These are phyloP conservation scores for Teleiodes luculella DNA, from an alignment of 2,888 invertebrate genomes.

Conservation along the genomic window DNA sequence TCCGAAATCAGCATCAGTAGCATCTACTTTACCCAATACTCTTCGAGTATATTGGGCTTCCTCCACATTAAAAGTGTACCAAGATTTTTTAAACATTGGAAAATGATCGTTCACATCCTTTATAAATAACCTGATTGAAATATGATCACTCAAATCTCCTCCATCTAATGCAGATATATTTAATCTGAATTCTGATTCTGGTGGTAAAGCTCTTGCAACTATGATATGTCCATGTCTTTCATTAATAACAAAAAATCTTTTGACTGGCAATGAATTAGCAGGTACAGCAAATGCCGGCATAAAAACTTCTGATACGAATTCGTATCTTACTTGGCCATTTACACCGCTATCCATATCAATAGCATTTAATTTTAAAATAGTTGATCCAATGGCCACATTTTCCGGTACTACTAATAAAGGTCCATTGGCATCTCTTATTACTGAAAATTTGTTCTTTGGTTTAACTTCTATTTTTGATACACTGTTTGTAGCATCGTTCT, in stretches of 20 bases:
- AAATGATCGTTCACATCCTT: constrained; percentile 91
- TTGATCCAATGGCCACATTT: constrained; percentile 83
- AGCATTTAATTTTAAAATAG: constrained; percentile 84
- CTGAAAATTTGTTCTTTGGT: constrained; percentile 61
- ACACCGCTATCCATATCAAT: constrained; percentile 84
- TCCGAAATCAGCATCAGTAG: constrained; percentile 88
- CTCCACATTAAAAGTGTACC: constrained; percentile 89
- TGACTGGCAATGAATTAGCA: constrained; percentile 68
- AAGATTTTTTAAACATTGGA: constrained; percentile 88
- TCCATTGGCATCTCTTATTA: constrained; percentile 52
- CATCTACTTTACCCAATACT: constrained; percentile 86
- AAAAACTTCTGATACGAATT: constrained; percentile 82
- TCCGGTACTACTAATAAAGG: constrained; percentile 85
- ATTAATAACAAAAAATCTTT: constrained; percentile 86
- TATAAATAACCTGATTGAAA: constrained; percentile 84
- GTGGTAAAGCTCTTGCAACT: constrained; percentile 83
- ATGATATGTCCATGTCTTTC: constrained; percentile 86
- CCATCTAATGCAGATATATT: constrained; percentile 88
- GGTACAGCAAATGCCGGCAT: constrained; percentile 73
- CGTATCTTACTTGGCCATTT: constrained; percentile 85
- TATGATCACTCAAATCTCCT: constrained; percentile 84
- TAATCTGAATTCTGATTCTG: constrained; percentile 86
- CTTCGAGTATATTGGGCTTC: constrained; percentile 87
- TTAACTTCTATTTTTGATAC: constrained; percentile 52
- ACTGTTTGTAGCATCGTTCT: constrained; percentile 44